Base-by-base conservation (phyloP, 2,797 vertebrate genomes). In the Fratercula arctica region DNA sequence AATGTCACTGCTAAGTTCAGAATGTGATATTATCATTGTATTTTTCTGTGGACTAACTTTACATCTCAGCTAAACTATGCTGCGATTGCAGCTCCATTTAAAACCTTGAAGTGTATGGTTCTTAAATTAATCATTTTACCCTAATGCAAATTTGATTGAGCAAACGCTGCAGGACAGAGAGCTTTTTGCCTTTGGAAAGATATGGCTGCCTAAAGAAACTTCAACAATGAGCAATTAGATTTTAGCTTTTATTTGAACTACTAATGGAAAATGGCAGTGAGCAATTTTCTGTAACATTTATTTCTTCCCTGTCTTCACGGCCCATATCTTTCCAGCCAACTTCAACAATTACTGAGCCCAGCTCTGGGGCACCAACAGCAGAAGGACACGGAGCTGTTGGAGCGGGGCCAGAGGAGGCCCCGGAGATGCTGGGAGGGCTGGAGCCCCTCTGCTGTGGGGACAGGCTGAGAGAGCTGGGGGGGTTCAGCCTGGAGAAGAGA, bases 131-230 rank as follows among this genome's bases (percentile, higher is more conserved):
- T 46, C 4, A 2, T 61, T 93, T 87, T 33, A 79, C 3, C 19
- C 11, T 20, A 14, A 12, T 33, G 9, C 0, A 0, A 31, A 16
- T 67, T 28, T 78, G 25, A 28, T 8, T 33, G 26, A 85, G 57
- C 56, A 12, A 78, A 68, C 16, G 11, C 10, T 31, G 23, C 18
- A 67, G 59, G 35, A 85, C 25, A 39, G 12, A 67, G 6, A 54
- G 11, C 7, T 68, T 81, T 61, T 23, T 41, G 20, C 35, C 16
- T 76, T n/a, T 46, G 26, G 6, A 85, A 87, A 54, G 43, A 33
- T 6, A 37, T 0, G 1, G 3, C 8, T 24, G 14, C 13, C 51
- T 78, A 75, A 51, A 89, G 33, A 72, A 76, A 48, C 4, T n/a
- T 33, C 6, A 79, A 61, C 90, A 76, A 12, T 1, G 9, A 13